A percentile compares a stretch with the other conserved stretches of the same genome.
Evolutionary conservation across 2,113 vertebrate species (phyloP).

Genomic region (Jacana jacana): DNA sequence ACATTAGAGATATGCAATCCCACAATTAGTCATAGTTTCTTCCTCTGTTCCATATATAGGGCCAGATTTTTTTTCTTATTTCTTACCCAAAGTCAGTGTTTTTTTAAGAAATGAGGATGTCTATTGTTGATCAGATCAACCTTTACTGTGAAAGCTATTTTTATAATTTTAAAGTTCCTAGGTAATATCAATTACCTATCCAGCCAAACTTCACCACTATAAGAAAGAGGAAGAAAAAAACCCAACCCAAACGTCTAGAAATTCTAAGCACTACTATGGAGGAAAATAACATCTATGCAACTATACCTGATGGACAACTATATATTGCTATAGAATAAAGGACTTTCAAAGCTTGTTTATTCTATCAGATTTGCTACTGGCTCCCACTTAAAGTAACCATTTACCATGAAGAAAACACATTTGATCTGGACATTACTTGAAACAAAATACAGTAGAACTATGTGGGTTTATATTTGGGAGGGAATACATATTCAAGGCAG

Average conservation of each 20-base stretch:
- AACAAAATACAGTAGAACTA: not conserved
- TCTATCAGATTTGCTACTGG: not conserved
- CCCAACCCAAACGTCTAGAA: not conserved
- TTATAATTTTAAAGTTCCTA: not conserved
- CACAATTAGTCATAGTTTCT: not conserved
- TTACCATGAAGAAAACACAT: not conserved
- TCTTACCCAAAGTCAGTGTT: not conserved
- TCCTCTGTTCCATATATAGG: not conserved
- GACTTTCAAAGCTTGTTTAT: not conserved
- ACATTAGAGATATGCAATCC: not conserved
- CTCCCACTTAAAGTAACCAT: not conserved
- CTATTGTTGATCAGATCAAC: not conserved
- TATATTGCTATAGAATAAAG: not conserved
- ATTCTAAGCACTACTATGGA: not conserved
- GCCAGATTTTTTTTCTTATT: not conserved
- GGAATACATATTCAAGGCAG: not conserved
- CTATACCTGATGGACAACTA: not conserved
- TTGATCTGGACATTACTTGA: not conserved
- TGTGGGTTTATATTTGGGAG: not conserved
- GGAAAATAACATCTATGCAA: not conserved
- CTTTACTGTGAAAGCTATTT: rapidly evolving
- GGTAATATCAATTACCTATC: not conserved
- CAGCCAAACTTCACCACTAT: not conserved
- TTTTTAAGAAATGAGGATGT: not conserved
- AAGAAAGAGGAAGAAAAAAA: not conserved